Evolutionary conservation across 2,888 invertebrate genomes (phyloP), one percentile per base, ranked within the genome.

Genomic region (Drosophila mayaguana): DNA sequence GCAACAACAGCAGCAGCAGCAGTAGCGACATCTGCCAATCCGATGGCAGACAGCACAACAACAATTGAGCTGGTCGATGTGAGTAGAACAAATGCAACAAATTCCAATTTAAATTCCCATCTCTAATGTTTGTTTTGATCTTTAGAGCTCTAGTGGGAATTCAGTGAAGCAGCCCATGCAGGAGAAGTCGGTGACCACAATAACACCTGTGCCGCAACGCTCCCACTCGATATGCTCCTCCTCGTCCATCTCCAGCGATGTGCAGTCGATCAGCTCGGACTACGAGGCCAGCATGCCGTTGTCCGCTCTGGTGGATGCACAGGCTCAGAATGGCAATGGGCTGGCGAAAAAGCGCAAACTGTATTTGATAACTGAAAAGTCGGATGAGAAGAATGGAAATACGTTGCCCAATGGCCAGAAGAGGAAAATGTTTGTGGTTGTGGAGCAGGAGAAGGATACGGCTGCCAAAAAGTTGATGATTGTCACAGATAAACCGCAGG

Each of bases 331-430:
- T 7, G 9, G 45, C 4, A 76, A 74, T 25, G 72, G 70, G 0
- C 54, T 65, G 45, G 40, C 57, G 51, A 82, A 77, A 63, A 90
- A 90, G 48, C 91, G 92, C 6, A 92, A 92, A 75, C 83, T 92
- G 8, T 92, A 91, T 46, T 77, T 92, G 83, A 92, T 92, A 46
- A 91, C 92, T 0, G 92, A 92, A 45, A 91, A 90, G 53, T 81
- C 83, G 34, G 83, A 85, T 48, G 81, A 77, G 18, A 54, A 67
- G 67, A 60, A 57, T 14, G 69, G 57, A 7, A 70, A 60, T 28
- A 50, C 46, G 12, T 45, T 32, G 38, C 18, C 32, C n/a, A 76
- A 63, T 42, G 86, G 75, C 11, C 72, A 70, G 60, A 72, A 86
- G 72, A 61, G 75, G 18, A 69, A 92, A 81, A 75, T 91, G 92